Base-by-base conservation (phyloP, 2,113 vertebrate species). In the Heliornis fulica region DNA sequence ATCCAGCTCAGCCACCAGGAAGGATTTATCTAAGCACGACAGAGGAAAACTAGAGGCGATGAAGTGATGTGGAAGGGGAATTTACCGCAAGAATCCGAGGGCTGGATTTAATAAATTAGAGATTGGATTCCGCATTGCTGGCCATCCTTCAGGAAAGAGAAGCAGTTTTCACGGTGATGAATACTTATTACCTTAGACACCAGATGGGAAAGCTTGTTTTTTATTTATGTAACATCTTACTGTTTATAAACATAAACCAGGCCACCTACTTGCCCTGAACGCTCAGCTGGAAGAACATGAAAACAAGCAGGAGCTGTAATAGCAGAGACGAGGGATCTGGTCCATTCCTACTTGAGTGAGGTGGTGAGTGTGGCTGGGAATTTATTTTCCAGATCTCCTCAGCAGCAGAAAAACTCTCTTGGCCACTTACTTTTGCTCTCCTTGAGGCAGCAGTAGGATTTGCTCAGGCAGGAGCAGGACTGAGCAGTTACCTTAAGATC, bases 51-150 rank as follows among this genome's bases (percentile, higher is more conserved):
- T 59, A 32, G 80, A 74, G 79, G 86, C 76, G 61, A 25, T 65
- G 84, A 94, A 89, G 56, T 83, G 79, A 91, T 89, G 80, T 84
- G 83, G 74, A 83, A 90, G 78, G 50, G 54, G 70, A 71, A 63
- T 57, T 28, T 36, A 25, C 46, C 29, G 59, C 54, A 36, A 46
- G 53, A 57, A 63, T 31, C 59, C 36, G 76, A 56, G 65, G 53
- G 13, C 7, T 51, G 50, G 43, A 83, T 89, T 74, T 81, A 84
- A 90, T 88, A 88, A 76, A 83, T 83, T 50, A 59, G 63, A 88
- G 50, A 41, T 63, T n/a, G 68, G 50, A 10, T 83, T 92, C 71
- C 2, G 23, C 50, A 7, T 79, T 88, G 88, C 87, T 91, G 86
- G 43, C 63, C 68, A 63, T 80, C 86, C 86, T 93, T 83, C 89